Base-by-base conservation (phyloP, 2,888 invertebrate genomes). In the Cosmia trapezina region DNA sequence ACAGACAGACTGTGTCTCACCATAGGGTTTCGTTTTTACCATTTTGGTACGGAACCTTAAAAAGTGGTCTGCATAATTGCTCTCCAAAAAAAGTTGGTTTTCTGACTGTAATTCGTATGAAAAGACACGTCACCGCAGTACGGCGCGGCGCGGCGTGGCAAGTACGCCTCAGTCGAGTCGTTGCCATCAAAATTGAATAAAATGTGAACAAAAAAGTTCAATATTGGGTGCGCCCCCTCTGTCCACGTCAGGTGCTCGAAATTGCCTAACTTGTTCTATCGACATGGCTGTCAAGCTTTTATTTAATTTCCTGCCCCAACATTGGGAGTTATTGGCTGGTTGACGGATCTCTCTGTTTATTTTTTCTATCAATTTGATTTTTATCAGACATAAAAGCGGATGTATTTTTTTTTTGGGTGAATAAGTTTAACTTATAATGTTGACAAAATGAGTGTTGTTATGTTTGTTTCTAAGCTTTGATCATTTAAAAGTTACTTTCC, bases 211-310 rank as follows among this genome's bases (percentile, higher is more conserved):
- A 76, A 83, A 75, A 84, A 61, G 66, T 68, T 69, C 22, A 70
- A 81, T 84, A 82, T 76, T 73, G 59, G 28, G 68, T 68, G 71
- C 49, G 62, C 45, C 62, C 54, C 68, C 71, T 66, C 60, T 74
- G 67, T 57, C 53, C 59, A 22, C 56, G 77, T 65, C 84, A 85
- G 80, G 78, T 80, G 69, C 65, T 62, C 73, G 82, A 73, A 80
- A 84, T 86, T 85, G 81, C 77, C 76, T 74, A 74, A 80, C 82
- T 82, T 82, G 77, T 77, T 65, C 85, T 53, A 70, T 81, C 80
- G 83, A 63, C 76, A 70, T 70, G 54, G 28, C 62, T 76, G 72
- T 78, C 70, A 73, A 74, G 70, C 82, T 75, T 75, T 82, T 83
- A 85, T 84, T 85, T 75, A 80, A 86, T 86, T 75, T 84, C 84